Evolutionary conservation across 2,797 vertebrate genomes (phyloP).

Genomic region (Mus caroli): DNA sequence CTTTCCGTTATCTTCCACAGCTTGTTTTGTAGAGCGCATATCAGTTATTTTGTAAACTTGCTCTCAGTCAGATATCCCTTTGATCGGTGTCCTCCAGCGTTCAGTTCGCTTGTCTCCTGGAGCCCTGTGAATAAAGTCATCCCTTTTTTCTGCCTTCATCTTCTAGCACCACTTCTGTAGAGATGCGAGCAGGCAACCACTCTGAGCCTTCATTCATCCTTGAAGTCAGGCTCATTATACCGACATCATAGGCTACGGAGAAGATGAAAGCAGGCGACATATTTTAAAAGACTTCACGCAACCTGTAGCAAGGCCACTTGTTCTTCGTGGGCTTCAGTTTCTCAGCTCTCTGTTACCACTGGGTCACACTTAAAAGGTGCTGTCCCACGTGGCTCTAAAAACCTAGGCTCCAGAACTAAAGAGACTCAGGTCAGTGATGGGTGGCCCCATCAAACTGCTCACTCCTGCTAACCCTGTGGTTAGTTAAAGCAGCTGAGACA

Average conservation of each 20-base stretch:
- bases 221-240: constrained; percentile 12
- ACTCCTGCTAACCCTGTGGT: neutral
- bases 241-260: neutral
- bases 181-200: neutral
- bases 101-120: neutral
- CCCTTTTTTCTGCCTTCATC: neutral
- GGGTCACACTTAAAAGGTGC: neutral
- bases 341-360: neutral
- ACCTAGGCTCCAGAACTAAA: neutral
- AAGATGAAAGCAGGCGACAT: constrained; percentile 35
- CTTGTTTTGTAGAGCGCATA: neutral
- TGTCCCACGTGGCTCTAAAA: neutral
- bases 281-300: constrained; percentile 49
- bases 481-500: neutral
- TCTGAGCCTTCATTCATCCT: neutral
- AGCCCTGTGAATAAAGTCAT: neutral
- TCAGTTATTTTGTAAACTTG: constrained; percentile 7
- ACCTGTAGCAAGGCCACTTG: neutral
- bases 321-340: constrained; percentile 13
- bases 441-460: neutral
- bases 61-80: neutral
- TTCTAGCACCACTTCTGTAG: neutral
- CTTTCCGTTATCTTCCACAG: neutral
- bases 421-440: neutral
- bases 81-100: neutral